Percentiles rank a stretch among this genome's conserved stretches.
phyloP scores from a whole-genome alignment of 2,113 vertebrate genomes.

The Thalassoma bifasciatum region DNA sequence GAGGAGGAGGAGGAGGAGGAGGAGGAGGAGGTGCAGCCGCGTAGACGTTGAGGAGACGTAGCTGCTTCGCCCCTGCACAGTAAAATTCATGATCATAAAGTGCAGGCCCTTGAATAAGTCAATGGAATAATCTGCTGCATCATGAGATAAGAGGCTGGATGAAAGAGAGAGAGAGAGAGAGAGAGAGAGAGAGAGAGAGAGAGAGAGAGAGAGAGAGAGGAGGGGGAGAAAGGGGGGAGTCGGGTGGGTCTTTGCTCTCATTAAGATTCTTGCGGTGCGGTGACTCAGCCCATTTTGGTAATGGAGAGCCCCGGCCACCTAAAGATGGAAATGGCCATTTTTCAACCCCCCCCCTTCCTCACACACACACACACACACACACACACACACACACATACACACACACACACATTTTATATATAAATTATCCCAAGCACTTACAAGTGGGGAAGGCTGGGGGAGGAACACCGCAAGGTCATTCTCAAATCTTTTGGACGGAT shows the following conservation, averaged over 20 bases:
- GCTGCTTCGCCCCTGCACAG: slow-evolving; percentile 43
- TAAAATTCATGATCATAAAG: slow-evolving; percentile 75
- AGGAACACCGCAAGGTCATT: slow-evolving; percentile 80
- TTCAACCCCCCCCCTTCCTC: slow-evolving; percentile 73
- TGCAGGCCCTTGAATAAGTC: slow-evolving; percentile 74
- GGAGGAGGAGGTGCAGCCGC: slow-evolving; percentile 21
- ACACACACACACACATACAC: slow-evolving; percentile 48
- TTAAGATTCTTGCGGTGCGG: slow-evolving; percentile 82
- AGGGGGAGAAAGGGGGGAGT: neutral
- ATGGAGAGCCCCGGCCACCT: slow-evolving; percentile 85
- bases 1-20: neutral
- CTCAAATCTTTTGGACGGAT: slow-evolving; percentile 75
- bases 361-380: slow-evolving; percentile 30
- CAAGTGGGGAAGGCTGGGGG: slow-evolving; percentile 56
- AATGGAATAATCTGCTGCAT: slow-evolving; percentile 76
- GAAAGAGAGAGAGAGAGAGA: slow-evolving; percentile 25
- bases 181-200: neutral
- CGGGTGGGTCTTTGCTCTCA: slow-evolving; percentile 67
- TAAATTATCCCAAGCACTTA: slow-evolving; percentile 84
- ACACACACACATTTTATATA: slow-evolving; percentile 79
- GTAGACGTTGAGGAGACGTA: slow-evolving; percentile 55
- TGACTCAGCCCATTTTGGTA: slow-evolving; percentile 88
- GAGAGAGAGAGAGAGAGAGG: too few species aligned
- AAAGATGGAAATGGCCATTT: slow-evolving; percentile 86
- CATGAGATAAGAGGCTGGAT: slow-evolving; percentile 70